Evolutionary conservation across 2,113 vertebrate species (phyloP).

Genomic region (Plotosus lineatus): DNA sequence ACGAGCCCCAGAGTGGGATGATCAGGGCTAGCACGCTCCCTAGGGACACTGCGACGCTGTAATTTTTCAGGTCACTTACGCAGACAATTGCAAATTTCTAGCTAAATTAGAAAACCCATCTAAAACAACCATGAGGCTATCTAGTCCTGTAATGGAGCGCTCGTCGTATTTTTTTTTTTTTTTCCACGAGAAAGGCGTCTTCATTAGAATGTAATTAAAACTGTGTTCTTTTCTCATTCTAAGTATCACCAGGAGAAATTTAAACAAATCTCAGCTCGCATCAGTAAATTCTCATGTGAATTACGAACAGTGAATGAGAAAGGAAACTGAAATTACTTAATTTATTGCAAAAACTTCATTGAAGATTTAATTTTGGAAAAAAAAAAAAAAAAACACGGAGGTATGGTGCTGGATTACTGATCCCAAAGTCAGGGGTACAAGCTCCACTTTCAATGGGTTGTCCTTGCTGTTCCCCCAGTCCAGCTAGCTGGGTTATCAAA

Average conservation of each 20-base stretch:
- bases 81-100: slow-evolving; percentile 44
- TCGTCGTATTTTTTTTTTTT: slow-evolving; percentile 19
- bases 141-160: slow-evolving; percentile 18
- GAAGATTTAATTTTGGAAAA: not conserved
- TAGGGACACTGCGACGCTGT: slow-evolving; percentile 1
- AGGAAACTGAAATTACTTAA: slow-evolving; percentile 8
- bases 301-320: slow-evolving; percentile 6
- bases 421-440: no score
- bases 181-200: slow-evolving; percentile 33
- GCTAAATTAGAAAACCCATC: slow-evolving; percentile 49
- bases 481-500: no score
- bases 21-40: slow-evolving; percentile 54
- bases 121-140: slow-evolving; percentile 26
- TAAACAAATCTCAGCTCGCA: slow-evolving; percentile 27
- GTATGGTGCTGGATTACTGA: no score
- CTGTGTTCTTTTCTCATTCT: slow-evolving; percentile 22
- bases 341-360: not conserved
- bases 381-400: no score
- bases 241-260: slow-evolving; percentile 34
- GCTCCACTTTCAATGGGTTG: no score
- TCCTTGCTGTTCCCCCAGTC: no score
- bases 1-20: slow-evolving; percentile 51
- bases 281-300: slow-evolving; percentile 31
- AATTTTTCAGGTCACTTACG: slow-evolving; percentile 58
- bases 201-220: slow-evolving; percentile 48